Evolutionary conservation across 2,888 invertebrate species (phyloP), one percentile per base, ranked within the genome.

Genomic region (Molorchus minor): DNA sequence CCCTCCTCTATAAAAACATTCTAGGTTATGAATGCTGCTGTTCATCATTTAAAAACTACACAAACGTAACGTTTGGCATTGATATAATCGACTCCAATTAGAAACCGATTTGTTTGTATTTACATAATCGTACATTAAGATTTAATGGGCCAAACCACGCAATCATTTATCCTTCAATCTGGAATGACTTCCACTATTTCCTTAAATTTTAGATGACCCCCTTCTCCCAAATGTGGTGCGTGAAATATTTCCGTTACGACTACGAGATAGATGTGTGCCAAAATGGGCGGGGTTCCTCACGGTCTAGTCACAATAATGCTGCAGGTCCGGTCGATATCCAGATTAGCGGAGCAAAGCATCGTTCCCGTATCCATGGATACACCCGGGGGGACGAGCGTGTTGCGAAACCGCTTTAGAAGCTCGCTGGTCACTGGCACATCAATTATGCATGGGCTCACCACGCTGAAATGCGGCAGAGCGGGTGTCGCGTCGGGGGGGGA

Each of bases 261-360:
- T 25, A 8, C 25, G 25, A 33, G 33, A 5, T 33, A 33, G 33
- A 47, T 47, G 46, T 20, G 46, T 33, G 33, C 49, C 47, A 38
- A 38, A 21, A 40, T 38, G 38, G 49, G 49, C 49, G 49, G 20
- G 38, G 36, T 25, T 4, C 38, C 49, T 35, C 20, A 19, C 17
- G 19, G 36, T 15, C 3, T 33, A 19, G 16, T 21, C 49, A 21
- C 13, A 21, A 16, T n/a, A 38, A 21, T 36, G 38, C 25, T 25
- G 49, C 49, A 36, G 36, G 43, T 25, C 29, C 38, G 46, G 49
- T 49, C 49, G 38, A 47, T 47, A 47, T 16, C 46, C 46, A 47
- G 46, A 47, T 47, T 47, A 47, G 46, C 46, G 20, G 46, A 47
- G 46, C 46, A 47, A 47, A 47, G 46, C 46, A 47, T 47, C 46